These are phyloP conservation scores for Allygus modestus DNA, from an alignment of 2,888 invertebrate genomes.

Conservation along the genomic window DNA sequence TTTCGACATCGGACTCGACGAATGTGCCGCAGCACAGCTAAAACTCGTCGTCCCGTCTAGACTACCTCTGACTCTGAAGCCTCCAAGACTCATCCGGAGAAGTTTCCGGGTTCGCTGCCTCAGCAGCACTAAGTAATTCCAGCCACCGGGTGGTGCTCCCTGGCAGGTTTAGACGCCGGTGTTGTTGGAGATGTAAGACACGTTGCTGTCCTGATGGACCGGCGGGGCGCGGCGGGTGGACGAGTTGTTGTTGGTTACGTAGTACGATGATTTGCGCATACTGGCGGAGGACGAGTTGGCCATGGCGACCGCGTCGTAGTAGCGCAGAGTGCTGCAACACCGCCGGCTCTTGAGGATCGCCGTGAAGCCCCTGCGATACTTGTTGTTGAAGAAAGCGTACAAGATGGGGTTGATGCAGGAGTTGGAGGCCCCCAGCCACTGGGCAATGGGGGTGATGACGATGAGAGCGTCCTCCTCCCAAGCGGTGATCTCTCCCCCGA, in stretches of 20 bases:
- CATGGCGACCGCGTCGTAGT: constrained; percentile 91
- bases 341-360: constrained; percentile 91
- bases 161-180: constrained; percentile 81
- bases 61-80: constrained; percentile 4
- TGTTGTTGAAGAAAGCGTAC: constrained; percentile 95
- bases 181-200: constrained; percentile 83
- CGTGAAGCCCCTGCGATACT: constrained; percentile 93
- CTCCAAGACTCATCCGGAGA: constrained; percentile 13
- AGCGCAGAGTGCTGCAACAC: constrained; percentile 90
- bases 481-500: constrained; percentile 85
- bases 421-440: constrained; percentile 95
- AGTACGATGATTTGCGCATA: constrained; percentile 90
- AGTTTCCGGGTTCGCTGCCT: constrained; percentile 7
- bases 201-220: constrained; percentile 77
- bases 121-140: constrained; percentile 44
- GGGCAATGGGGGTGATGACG: constrained; percentile 91
- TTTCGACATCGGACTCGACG: not conserved
- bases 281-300: constrained; percentile 86
- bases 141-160: constrained; percentile 48
- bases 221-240: constrained; percentile 76
- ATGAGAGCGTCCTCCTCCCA: constrained; percentile 90
- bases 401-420: constrained; percentile 97
- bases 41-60: not conserved
- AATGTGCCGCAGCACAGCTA: not conserved
- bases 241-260: constrained; percentile 83